phyloP scores from a whole-genome alignment of 2,888 invertebrate genomes.

The Atherix ibis region DNA sequence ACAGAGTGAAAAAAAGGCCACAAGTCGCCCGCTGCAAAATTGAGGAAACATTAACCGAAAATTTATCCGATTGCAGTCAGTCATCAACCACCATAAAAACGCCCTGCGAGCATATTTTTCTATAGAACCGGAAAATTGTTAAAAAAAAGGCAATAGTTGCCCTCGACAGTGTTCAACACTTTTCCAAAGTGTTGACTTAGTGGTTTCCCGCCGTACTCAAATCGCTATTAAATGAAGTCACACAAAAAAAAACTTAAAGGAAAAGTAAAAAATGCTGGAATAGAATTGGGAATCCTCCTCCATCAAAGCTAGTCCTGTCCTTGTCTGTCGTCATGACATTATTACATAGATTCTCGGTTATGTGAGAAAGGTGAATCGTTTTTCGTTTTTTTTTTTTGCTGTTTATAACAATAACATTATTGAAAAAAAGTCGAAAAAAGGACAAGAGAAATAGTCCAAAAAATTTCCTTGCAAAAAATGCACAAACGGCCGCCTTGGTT shows the following conservation, averaged over 20 bases:
- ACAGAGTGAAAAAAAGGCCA: no score
- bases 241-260: not conserved
- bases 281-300: not conserved
- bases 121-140: not conserved
- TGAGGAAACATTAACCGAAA: not conserved
- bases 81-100: not conserved
- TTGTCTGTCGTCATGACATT: no score
- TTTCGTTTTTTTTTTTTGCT: no score
- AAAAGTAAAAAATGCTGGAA: not conserved
- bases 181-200: constrained; percentile 9
- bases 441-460: not conserved
- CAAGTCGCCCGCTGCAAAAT: no score
- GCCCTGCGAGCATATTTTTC: no score
- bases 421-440: no score
- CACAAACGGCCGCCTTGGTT: constrained; percentile 2
- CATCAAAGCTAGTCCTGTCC: no score
- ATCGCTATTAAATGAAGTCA: not conserved
- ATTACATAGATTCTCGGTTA: no score
- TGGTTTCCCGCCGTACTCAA: constrained; percentile 11
- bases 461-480: constrained; percentile 5
- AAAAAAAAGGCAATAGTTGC: no score
- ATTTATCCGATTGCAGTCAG: not conserved
- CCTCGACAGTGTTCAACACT: constrained; percentile 1
- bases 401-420: no score
- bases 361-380: no score